Evolutionary conservation across 1,140 invertebrate genomes (phyloP).

Genomic region (Oryctes rhinoceros): DNA sequence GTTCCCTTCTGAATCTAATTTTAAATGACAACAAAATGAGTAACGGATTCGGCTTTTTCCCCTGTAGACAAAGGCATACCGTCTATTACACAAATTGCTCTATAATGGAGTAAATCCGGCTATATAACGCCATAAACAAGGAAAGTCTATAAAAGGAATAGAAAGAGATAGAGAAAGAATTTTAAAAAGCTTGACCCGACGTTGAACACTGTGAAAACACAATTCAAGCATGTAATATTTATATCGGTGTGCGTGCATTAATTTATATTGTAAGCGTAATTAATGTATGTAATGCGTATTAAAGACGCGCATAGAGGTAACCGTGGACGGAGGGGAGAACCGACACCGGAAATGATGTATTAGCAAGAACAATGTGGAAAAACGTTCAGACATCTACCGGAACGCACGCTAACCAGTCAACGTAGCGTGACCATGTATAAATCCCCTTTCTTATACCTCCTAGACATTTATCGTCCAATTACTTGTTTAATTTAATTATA

Average conservation of each 20-base stretch:
- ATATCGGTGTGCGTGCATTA: constrained; percentile 20
- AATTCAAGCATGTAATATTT: constrained; percentile 31
- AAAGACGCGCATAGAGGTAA: constrained; percentile 39
- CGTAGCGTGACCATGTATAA: constrained; percentile 45
- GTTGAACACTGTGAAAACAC: constrained; percentile 7
- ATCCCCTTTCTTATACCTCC: constrained; percentile 41
- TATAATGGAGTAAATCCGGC: constrained; percentile 35
- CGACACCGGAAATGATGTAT: constrained; percentile 44
- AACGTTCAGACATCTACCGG: constrained; percentile 44
- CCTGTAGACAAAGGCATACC: constrained; percentile 7
- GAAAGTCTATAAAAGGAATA: not conserved
- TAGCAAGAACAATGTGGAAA: constrained; percentile 46
- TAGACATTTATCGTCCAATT: constrained; percentile 40
- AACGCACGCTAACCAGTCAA: constrained; percentile 42
- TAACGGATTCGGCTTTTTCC: constrained; percentile 15
- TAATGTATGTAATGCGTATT: constrained; percentile 41
- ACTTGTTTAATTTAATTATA: constrained; percentile 40
- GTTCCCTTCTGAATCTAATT: not conserved
- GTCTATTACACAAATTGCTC: constrained; percentile 26
- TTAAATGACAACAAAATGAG: constrained; percentile 25
- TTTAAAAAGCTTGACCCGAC: constrained; percentile 11
- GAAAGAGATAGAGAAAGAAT: not conserved
- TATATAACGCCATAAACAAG: not conserved
- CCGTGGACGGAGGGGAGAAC: constrained; percentile 6
- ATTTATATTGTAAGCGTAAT: constrained; percentile 33